These are phyloP conservation scores for Bellardia bayeri DNA, from an alignment of 2,888 invertebrate species.

Conservation along the genomic window DNA sequence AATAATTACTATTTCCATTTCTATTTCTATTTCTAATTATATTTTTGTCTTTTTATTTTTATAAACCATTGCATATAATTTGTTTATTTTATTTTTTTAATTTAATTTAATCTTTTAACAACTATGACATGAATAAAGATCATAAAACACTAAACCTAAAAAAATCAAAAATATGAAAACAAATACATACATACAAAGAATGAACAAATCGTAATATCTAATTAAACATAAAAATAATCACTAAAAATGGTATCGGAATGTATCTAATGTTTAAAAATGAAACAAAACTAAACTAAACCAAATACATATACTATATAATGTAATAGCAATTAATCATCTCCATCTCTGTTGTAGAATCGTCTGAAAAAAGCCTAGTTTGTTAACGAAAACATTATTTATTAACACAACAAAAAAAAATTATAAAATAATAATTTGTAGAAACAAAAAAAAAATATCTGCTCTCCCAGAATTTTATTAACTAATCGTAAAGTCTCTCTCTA, in stretches of 20 bases:
- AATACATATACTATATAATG: slow-evolving; percentile 36
- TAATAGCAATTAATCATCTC: slow-evolving; percentile 68
- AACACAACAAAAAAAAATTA: slow-evolving; percentile 62
- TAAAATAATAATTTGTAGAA: slow-evolving; percentile 55
- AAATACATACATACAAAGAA: slow-evolving; percentile 30
- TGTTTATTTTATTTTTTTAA: slow-evolving; percentile 36
- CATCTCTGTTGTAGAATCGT: slow-evolving; percentile 73
- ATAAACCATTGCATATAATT: neutral
- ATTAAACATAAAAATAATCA: slow-evolving; percentile 19
- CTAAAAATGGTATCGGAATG: slow-evolving; percentile 72
- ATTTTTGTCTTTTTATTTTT: slow-evolving; percentile 12
- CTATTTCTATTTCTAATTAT: slow-evolving; percentile 12
- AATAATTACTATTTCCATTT: slow-evolving; percentile 39
- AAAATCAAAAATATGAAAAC: slow-evolving; percentile 37
- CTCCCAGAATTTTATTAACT: slow-evolving; percentile 65
- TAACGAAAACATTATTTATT: slow-evolving; percentile 72
- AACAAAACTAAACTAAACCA: slow-evolving; percentile 62
- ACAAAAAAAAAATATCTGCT: slow-evolving; percentile 71
- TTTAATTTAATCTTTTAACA: slow-evolving; percentile 52
- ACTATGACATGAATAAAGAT: slow-evolving; percentile 62
- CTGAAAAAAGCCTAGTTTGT: slow-evolving; percentile 74
- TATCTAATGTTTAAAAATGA: slow-evolving; percentile 63
- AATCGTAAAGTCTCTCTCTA: slow-evolving; percentile 74
- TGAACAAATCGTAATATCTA: slow-evolving; percentile 10
- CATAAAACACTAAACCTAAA: slow-evolving; percentile 25